These are phyloP conservation scores for Ailurus styani DNA, from an alignment of 2,113 vertebrate species.

Conservation along the genomic window DNA sequence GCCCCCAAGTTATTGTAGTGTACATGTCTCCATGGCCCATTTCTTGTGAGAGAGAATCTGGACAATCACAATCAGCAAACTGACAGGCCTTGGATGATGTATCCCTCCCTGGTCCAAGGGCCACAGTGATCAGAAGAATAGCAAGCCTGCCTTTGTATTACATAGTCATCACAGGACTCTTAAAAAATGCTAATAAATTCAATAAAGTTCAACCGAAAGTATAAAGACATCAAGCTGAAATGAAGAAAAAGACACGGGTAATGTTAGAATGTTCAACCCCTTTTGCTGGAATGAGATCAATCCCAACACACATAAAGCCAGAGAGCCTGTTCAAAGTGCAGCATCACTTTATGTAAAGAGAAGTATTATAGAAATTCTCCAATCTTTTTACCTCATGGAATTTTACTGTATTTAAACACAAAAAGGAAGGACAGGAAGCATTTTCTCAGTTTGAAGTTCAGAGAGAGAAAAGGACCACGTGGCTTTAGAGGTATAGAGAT, in stretches of 20 bases:
- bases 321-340: neutral
- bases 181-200: neutral
- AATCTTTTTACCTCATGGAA: neutral
- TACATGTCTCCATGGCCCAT: neutral
- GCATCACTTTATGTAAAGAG: neutral
- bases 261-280: neutral
- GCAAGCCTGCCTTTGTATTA: neutral
- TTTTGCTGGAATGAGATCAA: neutral
- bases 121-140: neutral
- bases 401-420: conserved; percentile 26
- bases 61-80: neutral
- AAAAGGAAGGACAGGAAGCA: neutral
- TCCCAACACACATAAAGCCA: neutral
- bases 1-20: neutral
- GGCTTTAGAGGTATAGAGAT: neutral
- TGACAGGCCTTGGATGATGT: too few relatives aligned
- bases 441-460: neutral
- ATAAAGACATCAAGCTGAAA: neutral
- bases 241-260: neutral
- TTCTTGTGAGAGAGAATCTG: neutral
- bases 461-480: neutral
- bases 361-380: neutral
- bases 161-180: neutral
- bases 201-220: neutral
- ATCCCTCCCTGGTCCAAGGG: neutral